A percentile compares a stretch with the other conserved stretches of the same genome.
phyloP scores from a whole-genome alignment of 1,140 invertebrate species.

The Eupristina koningsbergeri region DNA sequence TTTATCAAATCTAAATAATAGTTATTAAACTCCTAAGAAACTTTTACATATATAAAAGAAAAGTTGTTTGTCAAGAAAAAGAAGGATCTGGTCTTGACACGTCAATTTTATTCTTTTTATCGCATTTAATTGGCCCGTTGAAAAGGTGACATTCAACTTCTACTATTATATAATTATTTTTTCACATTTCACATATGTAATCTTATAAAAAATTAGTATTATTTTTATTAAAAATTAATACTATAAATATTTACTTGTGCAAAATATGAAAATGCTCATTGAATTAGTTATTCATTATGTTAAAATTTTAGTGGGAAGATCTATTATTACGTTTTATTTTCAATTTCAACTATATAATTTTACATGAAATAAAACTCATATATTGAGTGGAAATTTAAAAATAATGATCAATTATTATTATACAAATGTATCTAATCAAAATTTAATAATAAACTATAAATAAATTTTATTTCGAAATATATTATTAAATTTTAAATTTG shows the following conservation, averaged over 20 bases:
- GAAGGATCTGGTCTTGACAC: slow-evolving; percentile 33
- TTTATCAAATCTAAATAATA: not conserved
- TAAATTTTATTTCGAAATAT: too few species aligned
- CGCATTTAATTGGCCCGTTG: slow-evolving; percentile 33
- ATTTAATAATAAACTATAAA: too few species aligned
- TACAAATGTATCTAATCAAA: too few species aligned
- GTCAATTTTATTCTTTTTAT: slow-evolving; percentile 19
- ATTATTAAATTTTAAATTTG: too few species aligned
- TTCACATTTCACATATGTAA: not conserved
- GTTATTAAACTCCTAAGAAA: not conserved
- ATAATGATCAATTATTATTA: too few species aligned
- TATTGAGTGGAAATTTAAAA: too few species aligned
- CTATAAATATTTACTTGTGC: not conserved
- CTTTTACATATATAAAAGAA: not conserved
- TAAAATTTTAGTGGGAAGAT: too few species aligned
- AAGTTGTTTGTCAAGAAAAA: too few species aligned
- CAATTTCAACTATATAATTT: too few species aligned
- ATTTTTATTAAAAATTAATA: not conserved
- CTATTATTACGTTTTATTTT: not conserved
- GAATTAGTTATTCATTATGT: too few species aligned
- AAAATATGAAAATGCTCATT: not conserved
- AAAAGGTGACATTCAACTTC: slow-evolving; percentile 16
- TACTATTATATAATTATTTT: not conserved
- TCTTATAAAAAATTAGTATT: not conserved
- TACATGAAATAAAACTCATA: too few species aligned